Conservation (phyloP, 2,888 invertebrate genomes). For the Ecliptopera silaceata region DNA sequence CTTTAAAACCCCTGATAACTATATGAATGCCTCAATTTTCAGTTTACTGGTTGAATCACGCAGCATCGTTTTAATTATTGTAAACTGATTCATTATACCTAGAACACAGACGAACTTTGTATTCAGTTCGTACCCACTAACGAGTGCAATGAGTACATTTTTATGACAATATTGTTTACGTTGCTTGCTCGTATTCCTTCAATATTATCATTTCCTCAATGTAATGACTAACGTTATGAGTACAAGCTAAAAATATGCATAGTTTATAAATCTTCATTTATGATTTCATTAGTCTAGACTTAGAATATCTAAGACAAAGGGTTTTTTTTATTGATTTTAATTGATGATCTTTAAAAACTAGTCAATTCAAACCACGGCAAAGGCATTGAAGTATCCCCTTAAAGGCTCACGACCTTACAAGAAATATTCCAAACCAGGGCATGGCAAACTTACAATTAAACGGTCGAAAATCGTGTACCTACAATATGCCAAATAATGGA, state of each 20-base stretch:
- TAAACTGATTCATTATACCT: constrained; percentile 2
- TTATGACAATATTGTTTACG: constrained; percentile 25
- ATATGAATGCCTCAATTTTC: no score
- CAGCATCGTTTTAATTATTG: neutral
- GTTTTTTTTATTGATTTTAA: no score
- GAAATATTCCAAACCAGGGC: no score
- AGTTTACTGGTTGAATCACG: neutral
- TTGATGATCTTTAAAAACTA: no score
- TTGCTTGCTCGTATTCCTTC: constrained; percentile 19
- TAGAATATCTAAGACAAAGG: no score
- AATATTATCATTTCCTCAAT: constrained; percentile 26
- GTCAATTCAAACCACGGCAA: no score
- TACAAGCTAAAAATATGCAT: constrained; percentile 11
- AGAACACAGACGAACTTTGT: constrained; percentile 1
- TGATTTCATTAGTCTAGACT: neutral
- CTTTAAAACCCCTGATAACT: no score
- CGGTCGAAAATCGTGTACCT: no score
- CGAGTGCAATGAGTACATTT: constrained; percentile 9
- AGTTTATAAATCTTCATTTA: neutral
- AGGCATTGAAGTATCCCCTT: no score
- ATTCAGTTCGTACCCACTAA: neutral
- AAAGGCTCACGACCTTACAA: no score
- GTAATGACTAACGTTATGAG: constrained; percentile 1
- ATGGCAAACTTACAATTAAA: no score
- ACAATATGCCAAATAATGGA: no score